Evolutionary conservation across 2,888 invertebrate species (phyloP).

Genomic region (Ligdia adustata): DNA sequence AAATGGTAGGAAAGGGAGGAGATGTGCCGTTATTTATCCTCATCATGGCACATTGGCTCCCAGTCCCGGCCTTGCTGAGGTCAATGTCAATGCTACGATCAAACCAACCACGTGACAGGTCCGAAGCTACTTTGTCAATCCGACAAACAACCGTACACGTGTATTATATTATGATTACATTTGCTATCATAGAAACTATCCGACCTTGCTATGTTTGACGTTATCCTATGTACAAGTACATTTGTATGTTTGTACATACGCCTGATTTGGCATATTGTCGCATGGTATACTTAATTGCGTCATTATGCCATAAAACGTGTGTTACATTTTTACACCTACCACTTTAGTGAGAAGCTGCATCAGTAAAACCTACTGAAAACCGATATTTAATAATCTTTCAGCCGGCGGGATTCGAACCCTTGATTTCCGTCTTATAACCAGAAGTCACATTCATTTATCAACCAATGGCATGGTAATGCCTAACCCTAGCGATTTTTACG

Average conservation of each 20-base stretch:
- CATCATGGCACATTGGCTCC: slow-evolving; percentile 12
- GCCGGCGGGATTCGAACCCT: too few relatives aligned
- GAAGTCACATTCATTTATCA: too few relatives aligned
- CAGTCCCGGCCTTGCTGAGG: slow-evolving; percentile 44
- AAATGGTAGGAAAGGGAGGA: slow-evolving; percentile 2
- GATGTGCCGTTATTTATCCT: slow-evolving; percentile 3
- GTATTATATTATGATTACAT: slow-evolving; percentile 7
- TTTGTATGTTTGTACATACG: neutral
- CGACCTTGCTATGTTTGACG: slow-evolving; percentile 17
- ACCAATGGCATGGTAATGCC: too few relatives aligned
- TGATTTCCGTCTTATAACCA: too few relatives aligned
- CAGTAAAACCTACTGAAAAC: too few relatives aligned
- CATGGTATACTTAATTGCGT: slow-evolving; percentile 2
- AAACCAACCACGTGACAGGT: slow-evolving; percentile 46
- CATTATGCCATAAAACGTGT: slow-evolving; percentile 1
- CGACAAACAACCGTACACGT: slow-evolving; percentile 19
- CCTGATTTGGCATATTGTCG: slow-evolving; percentile 13
- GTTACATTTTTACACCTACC: too few relatives aligned
- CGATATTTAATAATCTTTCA: too few relatives aligned
- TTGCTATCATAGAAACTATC: slow-evolving; percentile 18
- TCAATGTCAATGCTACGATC: slow-evolving; percentile 73
- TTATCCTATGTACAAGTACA: slow-evolving; percentile 10
- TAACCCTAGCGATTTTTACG: too few relatives aligned
- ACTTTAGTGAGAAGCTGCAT: too few relatives aligned
- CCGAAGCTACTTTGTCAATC: slow-evolving; percentile 33